These are phyloP conservation scores for Pithys albifrons DNA, from an alignment of 2,113 vertebrate species.

Conservation along the genomic window DNA sequence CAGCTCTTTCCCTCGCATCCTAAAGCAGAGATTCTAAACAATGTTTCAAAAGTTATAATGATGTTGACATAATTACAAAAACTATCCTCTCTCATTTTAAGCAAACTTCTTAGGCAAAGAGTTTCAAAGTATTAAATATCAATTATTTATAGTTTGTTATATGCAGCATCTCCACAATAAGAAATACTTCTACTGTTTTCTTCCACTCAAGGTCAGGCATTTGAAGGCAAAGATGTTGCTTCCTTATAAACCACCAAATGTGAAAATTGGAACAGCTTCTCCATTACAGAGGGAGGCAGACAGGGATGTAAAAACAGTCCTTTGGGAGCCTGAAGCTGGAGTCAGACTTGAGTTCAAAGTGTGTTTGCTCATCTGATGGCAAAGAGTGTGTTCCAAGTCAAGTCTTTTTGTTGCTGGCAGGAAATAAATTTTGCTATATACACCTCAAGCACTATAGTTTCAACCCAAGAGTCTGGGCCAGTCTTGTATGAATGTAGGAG, in stretches of 20 bases:
- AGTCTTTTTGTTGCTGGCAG: background rate
- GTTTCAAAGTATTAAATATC: background rate
- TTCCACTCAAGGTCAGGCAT: background rate
- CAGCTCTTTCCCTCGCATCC: background rate
- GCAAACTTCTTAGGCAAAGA: background rate
- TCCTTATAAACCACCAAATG: background rate
- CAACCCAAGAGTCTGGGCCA: background rate
- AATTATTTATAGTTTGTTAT: background rate
- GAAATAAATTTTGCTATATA: background rate
- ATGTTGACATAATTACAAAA: background rate
- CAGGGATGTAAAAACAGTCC: accelerated
- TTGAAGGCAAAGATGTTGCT: background rate
- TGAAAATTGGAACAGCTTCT: background rate
- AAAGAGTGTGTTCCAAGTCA: background rate
- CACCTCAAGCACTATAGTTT: background rate
- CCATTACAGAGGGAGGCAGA: background rate
- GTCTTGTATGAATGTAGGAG: background rate
- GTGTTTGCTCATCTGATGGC: background rate
- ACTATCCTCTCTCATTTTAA: background rate
- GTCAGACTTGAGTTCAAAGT: background rate
- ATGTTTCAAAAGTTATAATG: background rate
- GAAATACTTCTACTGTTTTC: background rate
- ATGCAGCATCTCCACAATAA: background rate
- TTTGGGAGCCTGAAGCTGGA: background rate
- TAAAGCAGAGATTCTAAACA: background rate